Conservation (phyloP, 30 jellyfish, hydroid and myxozoan species). For the Rhopilema esculentum region DNA sequence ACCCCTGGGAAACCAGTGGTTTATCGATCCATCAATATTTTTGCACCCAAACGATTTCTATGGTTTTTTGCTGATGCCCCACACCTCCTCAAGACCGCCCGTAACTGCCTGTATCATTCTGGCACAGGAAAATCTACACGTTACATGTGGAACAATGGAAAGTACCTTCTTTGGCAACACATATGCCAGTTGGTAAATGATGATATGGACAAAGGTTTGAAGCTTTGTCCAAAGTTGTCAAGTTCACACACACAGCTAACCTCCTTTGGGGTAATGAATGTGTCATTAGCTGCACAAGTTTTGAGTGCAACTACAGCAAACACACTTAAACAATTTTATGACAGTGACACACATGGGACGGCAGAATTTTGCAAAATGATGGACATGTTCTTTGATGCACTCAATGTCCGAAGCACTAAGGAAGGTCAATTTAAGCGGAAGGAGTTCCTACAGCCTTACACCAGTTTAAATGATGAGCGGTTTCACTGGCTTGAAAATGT, state of each 20-base stretch:
- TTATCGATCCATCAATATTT: constrained; percentile 16
- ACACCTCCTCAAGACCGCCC: constrained; percentile 24
- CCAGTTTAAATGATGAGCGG: constrained; percentile 13
- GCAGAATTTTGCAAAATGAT: constrained; percentile 37
- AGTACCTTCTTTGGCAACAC: constrained; percentile 33
- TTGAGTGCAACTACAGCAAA: constrained; percentile 52
- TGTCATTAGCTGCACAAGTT: constrained; percentile 45
- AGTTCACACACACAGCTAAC: constrained; percentile 25
- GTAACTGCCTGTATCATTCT: constrained; percentile 45
- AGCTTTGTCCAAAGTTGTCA: constrained; percentile 32
- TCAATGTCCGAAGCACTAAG: constrained; percentile 46
- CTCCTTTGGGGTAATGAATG: constrained; percentile 33
- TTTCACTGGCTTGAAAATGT: constrained; percentile 29
- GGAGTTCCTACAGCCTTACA: constrained; percentile 39
- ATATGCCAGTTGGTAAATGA: background rate
- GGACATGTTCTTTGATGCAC: constrained; percentile 53
- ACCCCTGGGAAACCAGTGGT: background rate
- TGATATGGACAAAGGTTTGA: constrained; percentile 3
- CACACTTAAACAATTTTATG: background rate
- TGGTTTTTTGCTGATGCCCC: constrained; percentile 57
- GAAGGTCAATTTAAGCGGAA: constrained; percentile 19
- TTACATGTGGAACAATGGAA: constrained; percentile 43
- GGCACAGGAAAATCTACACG: constrained; percentile 38
- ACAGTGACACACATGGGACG: background rate
- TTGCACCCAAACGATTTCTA: constrained; percentile 23